A percentile compares a stretch with the other conserved stretches of the same genome.
Conservation (phyloP, 2,797 vertebrate species). For the Sebastes oblongus region DNA sequence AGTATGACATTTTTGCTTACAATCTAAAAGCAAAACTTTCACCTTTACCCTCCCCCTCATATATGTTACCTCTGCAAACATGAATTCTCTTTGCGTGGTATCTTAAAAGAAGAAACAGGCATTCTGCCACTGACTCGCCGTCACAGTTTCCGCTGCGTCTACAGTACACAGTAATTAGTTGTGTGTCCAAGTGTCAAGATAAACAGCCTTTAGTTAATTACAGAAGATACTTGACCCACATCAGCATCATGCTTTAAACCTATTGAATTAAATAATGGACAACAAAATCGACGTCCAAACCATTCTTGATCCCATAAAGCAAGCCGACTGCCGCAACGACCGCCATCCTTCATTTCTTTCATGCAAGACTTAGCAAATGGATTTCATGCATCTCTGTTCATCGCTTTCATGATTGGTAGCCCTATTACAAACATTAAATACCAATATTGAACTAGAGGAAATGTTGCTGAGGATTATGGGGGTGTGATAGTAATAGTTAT, state of each 20-base stretch:
- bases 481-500: neutral
- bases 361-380: constrained; percentile 41
- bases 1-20: neutral
- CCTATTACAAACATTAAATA: constrained; percentile 21
- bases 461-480: neutral
- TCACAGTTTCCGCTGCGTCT: constrained; percentile 33
- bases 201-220: constrained; percentile 63
- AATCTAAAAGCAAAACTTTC: constrained; percentile 14
- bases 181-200: constrained; percentile 35
- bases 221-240: constrained; percentile 50
- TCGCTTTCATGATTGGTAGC: neutral
- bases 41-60: neutral
- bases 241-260: constrained; percentile 41
- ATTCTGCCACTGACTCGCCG: constrained; percentile 25
- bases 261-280: constrained; percentile 49
- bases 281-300: constrained; percentile 36
- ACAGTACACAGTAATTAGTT: constrained; percentile 49
- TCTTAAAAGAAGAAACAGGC: constrained; percentile 24
- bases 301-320: constrained; percentile 32
- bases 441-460: constrained; percentile 15
- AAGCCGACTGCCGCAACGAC: neutral
- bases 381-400: constrained; percentile 30
- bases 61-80: neutral
- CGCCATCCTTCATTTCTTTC: constrained; percentile 15
- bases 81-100: neutral